Base-by-base conservation (phyloP, 1,140 invertebrate genomes). In the Berghia stephanieae region DNA sequence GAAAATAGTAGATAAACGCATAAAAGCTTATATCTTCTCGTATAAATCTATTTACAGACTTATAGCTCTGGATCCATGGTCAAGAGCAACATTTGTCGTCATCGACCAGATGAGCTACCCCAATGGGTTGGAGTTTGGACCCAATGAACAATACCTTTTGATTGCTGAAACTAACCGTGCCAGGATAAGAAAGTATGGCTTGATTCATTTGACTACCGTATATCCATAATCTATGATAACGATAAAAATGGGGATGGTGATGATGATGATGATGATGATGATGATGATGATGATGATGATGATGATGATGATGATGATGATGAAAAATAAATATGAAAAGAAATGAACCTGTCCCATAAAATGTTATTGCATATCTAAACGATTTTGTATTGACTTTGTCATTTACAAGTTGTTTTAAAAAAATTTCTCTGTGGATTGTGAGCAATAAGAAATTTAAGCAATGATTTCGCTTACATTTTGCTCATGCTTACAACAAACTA, bases 91-190 rank as follows among this genome's bases (percentile, higher is more conserved):
- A 1, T 57, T 74, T 38, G 49, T 57, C 6, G 71, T 74, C 5
- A 8, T 74, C 8, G 71, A 74, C 49, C 55, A 74, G 1, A 6
- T 74, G 34, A 36, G 49, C 18, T 74, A 57, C 27, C 71, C 71
- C 10, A 74, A 74, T 27, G 71, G 71, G 3, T 43, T 74, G 24
- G 49, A 74, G 71, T 60, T 74, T n/a, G 71, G 71, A n/a, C 71
- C 71, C 5, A 60, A 60, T 4, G 71, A 74, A 4, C 49, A 74
- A 6, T 74, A 38, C 42, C 71, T 74, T 18, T 36, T 74, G 5
- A 74, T 74, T 52, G 4, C 49, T 3, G 71, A 74, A 38, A 74
- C 71, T 13, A 36, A 3, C 13, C 24, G 71, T 24, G 71, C 71
- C 24, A 74, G 55, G 27, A 52, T 74, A 55, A 46, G 49, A 46